Percentiles rank a stretch among this genome's conserved stretches.
Evolutionary conservation across 1,140 invertebrate genomes (phyloP).

Genomic region (Holotrichia oblita): DNA sequence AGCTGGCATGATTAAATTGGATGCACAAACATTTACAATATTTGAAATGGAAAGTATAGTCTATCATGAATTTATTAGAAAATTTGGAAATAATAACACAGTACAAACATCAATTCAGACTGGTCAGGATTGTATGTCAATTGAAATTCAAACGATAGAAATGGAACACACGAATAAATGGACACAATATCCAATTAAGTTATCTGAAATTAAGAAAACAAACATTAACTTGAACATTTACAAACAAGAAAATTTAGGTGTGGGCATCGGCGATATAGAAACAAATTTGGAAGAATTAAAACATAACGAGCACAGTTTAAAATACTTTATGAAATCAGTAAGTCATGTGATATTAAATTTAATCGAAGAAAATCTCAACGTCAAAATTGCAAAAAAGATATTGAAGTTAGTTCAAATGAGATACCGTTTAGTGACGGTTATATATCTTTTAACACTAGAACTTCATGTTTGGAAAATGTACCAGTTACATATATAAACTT

Average conservation of each 20-base stretch:
- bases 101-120: slow-evolving; percentile 76
- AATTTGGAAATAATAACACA: slow-evolving; percentile 75
- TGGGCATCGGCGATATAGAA: slow-evolving; percentile 59
- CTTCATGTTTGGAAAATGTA: slow-evolving; percentile 45
- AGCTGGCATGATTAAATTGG: slow-evolving; percentile 77
- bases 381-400: slow-evolving; percentile 47
- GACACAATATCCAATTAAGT: slow-evolving; percentile 77
- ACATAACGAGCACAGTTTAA: slow-evolving; percentile 53
- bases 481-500: slow-evolving; percentile 48
- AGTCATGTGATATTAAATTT: slow-evolving; percentile 63
- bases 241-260: slow-evolving; percentile 59
- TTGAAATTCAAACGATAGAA: slow-evolving; percentile 79
- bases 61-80: slow-evolving; percentile 81
- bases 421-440: slow-evolving; percentile 65
- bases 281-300: slow-evolving; percentile 48
- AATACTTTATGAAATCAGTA: slow-evolving; percentile 62
- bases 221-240: slow-evolving; percentile 49
- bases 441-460: slow-evolving; percentile 48
- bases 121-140: slow-evolving; percentile 74
- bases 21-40: slow-evolving; percentile 72
- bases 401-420: slow-evolving; percentile 53
- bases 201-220: slow-evolving; percentile 58
- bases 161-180: slow-evolving; percentile 71
- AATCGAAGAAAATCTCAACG: slow-evolving; percentile 59
- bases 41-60: slow-evolving; percentile 78